Conservation (phyloP, 35 echinoderm and acorn worm species). For the Holothuria glaberrima region DNA sequence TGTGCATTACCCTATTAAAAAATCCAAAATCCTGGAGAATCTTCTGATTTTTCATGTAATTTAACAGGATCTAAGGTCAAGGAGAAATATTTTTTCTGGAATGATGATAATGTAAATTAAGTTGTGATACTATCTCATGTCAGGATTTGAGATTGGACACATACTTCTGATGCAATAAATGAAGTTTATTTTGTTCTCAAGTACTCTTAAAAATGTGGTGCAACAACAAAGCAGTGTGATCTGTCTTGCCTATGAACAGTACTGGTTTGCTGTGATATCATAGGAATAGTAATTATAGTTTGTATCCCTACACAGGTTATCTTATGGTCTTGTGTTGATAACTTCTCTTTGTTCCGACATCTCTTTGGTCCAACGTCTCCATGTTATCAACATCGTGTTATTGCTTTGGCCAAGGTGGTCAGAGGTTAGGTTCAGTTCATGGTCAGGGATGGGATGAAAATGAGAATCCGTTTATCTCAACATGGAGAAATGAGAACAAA, state of each 20-base stretch:
- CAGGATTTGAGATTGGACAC: background rate
- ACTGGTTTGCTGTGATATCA: slow-evolving; percentile 41
- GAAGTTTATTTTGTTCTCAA: background rate
- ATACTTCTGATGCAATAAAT: background rate
- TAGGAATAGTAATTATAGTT: background rate
- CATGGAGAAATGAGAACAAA: background rate
- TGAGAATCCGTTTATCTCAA: background rate
- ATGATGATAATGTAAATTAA: background rate
- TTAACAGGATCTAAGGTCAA: too few relatives aligned
- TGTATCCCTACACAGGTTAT: background rate
- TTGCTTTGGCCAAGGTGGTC: background rate
- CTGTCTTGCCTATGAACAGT: slow-evolving; percentile 25
- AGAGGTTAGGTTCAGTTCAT: too few relatives aligned
- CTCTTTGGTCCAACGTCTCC: background rate
- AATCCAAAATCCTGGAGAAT: too few relatives aligned
- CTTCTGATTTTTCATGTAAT: too few relatives aligned
- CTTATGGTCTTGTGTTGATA: background rate
- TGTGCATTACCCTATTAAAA: too few relatives aligned
- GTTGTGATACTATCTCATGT: background rate
- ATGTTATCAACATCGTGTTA: background rate
- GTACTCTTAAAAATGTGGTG: slow-evolving; percentile 5
- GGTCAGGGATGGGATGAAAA: background rate
- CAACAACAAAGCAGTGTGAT: background rate
- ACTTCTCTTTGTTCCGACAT: background rate
- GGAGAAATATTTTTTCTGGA: background rate